phyloP scores from a whole-genome alignment of 1,140 invertebrate genomes.

The Drosophila nannoptera region DNA sequence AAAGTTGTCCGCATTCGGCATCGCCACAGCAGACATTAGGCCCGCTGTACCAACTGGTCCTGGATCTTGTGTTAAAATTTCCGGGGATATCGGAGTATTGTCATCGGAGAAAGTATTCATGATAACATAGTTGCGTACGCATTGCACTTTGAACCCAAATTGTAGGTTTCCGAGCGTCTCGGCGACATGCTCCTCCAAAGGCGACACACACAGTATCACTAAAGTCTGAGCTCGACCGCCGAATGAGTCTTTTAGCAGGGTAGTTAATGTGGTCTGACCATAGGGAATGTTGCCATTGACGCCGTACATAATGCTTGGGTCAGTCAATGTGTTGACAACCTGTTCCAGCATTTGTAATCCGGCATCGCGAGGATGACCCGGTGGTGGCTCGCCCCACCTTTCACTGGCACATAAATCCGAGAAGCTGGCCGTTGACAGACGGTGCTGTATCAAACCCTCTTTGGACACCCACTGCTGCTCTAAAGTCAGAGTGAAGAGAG shows the following conservation, averaged over 20 bases:
- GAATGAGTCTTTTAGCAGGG: slow-evolving; percentile 84
- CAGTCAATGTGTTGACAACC: slow-evolving; percentile 82
- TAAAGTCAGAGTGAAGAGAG: slow-evolving; percentile 84
- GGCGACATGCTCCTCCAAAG: slow-evolving; percentile 82
- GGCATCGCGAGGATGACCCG: slow-evolving; percentile 79
- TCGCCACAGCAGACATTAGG: slow-evolving; percentile 64
- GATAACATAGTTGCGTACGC: slow-evolving; percentile 84
- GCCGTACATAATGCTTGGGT: slow-evolving; percentile 81
- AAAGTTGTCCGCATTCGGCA: slow-evolving; percentile 80
- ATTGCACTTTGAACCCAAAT: slow-evolving; percentile 82
- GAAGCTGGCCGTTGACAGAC: slow-evolving; percentile 85
- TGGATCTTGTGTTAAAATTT: slow-evolving; percentile 45
- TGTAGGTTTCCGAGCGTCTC: slow-evolving; percentile 84
- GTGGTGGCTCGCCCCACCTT: slow-evolving; percentile 79
- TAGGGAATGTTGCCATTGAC: slow-evolving; percentile 80
- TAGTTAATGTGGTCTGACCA: slow-evolving; percentile 83
- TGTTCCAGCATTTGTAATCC: slow-evolving; percentile 83
- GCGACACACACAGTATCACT: slow-evolving; percentile 83
- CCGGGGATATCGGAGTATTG: slow-evolving; percentile 81
- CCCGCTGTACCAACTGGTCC: slow-evolving; percentile 19
- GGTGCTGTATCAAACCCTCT: slow-evolving; percentile 80
- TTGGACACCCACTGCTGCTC: slow-evolving; percentile 84
- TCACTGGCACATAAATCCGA: slow-evolving; percentile 84
- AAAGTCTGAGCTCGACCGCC: slow-evolving; percentile 85
- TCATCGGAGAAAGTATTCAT: slow-evolving; percentile 85